These are phyloP conservation scores for Argya squamiceps DNA, from an alignment of 2,797 vertebrate genomes.

Conservation along the genomic window DNA sequence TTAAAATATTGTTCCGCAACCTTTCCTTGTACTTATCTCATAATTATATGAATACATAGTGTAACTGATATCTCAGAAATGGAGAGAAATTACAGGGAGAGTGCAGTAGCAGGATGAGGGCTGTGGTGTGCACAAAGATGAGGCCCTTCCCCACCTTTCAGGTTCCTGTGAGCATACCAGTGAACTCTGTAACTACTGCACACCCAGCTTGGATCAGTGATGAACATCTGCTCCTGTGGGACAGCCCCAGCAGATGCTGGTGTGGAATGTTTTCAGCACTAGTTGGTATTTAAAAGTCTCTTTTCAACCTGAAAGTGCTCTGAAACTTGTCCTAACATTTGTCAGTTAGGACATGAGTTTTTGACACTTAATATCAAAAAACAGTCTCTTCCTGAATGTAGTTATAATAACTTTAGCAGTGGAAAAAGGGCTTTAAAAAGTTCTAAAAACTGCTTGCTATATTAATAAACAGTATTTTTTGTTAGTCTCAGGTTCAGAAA, in stretches of 20 bases:
- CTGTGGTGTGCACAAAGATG: not conserved
- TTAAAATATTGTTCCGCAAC: not conserved
- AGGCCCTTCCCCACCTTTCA: not conserved
- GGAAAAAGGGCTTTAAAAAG: not conserved
- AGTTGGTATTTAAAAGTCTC: not conserved
- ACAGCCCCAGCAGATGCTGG: not conserved
- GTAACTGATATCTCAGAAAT: not conserved
- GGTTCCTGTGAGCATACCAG: not conserved
- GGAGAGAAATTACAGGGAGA: not conserved
- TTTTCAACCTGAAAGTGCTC: not conserved
- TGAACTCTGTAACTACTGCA: not conserved
- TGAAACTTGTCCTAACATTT: not conserved
- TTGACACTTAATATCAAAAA: not conserved
- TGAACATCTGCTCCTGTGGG: not conserved
- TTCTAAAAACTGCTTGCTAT: not conserved
- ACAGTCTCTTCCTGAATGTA: not conserved
- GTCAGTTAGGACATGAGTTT: not conserved
- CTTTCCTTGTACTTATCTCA: not conserved
- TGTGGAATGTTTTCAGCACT: not conserved
- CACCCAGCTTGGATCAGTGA: not conserved
- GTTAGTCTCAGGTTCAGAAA: not conserved
- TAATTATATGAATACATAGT: not conserved
- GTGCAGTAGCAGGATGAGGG: not conserved
- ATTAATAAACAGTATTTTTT: not conserved
- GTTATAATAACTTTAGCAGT: not conserved